Percentiles rank a stretch among this genome's conserved stretches.
Conservation (phyloP, 2,797 vertebrate genomes). For the Champsocephalus esox region DNA sequence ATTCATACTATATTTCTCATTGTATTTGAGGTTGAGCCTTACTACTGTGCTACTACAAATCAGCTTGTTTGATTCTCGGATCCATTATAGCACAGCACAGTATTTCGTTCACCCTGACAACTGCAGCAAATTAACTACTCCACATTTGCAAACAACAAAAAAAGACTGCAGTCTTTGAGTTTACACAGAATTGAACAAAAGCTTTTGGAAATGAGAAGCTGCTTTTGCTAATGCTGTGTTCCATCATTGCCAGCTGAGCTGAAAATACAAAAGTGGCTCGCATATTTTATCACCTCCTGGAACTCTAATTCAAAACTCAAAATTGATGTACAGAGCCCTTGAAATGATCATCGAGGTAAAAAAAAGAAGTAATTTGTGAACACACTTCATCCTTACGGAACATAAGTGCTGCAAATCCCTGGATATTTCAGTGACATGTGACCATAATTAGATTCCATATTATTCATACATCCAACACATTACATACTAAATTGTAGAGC, state of each 20-base stretch:
- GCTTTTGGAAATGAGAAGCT: background rate
- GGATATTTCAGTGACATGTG: background rate
- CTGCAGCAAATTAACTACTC: background rate
- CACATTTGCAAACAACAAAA: background rate
- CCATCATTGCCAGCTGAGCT: background rate
- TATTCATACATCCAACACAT: background rate
- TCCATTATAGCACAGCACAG: background rate
- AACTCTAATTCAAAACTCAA: background rate
- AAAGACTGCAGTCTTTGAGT: background rate
- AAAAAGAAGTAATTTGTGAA: background rate
- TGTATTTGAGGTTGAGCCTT: slow-evolving; percentile 4
- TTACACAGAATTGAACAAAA: background rate
- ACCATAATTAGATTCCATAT: background rate
- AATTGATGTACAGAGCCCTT: background rate
- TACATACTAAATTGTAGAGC: background rate
- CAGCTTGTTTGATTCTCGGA: background rate
- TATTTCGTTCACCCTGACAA: background rate
- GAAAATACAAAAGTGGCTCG: background rate
- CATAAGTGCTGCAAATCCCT: too few relatives aligned
- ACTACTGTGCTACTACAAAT: slow-evolving; percentile 9
- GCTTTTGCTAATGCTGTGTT: background rate
- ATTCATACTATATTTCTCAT: slow-evolving; percentile 3
- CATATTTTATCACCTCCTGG: background rate
- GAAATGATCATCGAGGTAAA: background rate
- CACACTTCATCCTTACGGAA: too few relatives aligned